phyloP scores from a whole-genome alignment of 2,113 vertebrate genomes.

The Microcebus jonahi region DNA sequence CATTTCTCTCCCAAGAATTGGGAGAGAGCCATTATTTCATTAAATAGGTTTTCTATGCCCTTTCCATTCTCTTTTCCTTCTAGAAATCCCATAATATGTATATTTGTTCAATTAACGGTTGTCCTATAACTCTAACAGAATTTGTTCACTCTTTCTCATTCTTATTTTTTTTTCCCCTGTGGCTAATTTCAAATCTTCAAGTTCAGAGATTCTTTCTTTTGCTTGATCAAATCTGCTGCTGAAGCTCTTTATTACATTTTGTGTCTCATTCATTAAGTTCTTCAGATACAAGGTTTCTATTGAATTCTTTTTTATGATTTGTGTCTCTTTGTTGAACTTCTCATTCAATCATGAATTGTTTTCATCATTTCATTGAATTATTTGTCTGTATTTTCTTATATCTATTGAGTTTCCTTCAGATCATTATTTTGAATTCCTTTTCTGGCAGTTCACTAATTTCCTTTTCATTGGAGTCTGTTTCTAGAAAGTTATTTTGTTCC shows the following conservation, averaged over 20 bases:
- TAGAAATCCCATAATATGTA: neutral
- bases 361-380: neutral
- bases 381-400: neutral
- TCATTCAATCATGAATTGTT: neutral
- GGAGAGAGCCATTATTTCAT: neutral
- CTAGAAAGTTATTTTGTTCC: neutral
- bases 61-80: neutral
- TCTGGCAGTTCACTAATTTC: neutral
- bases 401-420: neutral
- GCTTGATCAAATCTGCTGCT: neutral
- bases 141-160: neutral
- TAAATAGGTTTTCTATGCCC: neutral
- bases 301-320: neutral
- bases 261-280: neutral
- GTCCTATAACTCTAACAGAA: neutral
- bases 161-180: neutral
- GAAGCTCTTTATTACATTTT: neutral
- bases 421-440: neutral
- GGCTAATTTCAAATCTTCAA: neutral
- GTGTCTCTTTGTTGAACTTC: neutral
- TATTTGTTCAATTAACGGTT: neutral
- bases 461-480: neutral
- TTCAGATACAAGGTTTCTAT: neutral
- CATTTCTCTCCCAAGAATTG: neutral
- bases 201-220: neutral